Conservation (phyloP, 2,797 vertebrate species). For the Leptatherina wallacei region DNA sequence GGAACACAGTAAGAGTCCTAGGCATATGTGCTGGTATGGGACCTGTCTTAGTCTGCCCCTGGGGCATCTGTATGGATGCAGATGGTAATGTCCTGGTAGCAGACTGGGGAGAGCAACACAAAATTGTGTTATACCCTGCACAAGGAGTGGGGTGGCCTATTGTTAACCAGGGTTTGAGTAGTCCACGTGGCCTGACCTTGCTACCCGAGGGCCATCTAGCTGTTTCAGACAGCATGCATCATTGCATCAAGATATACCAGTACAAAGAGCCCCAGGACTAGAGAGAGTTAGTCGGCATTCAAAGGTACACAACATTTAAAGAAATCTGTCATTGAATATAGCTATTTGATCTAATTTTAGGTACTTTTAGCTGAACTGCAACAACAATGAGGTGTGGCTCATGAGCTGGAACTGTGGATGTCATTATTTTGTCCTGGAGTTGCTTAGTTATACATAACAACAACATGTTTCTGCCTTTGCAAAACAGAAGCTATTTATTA, state of each 20-base stretch:
- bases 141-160: slow-evolving; percentile 75
- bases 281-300: neutral
- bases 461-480: neutral
- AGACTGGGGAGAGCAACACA: slow-evolving; percentile 84
- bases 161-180: slow-evolving; percentile 80
- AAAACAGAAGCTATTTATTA: neutral
- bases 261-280: slow-evolving; percentile 72
- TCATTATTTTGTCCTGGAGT: neutral
- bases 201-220: slow-evolving; percentile 80
- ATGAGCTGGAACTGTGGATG: neutral
- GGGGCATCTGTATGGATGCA: slow-evolving; percentile 85
- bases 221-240: slow-evolving; percentile 88
- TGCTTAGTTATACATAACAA: neutral
- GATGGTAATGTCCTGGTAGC: slow-evolving; percentile 84
- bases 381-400: neutral
- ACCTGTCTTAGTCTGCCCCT: slow-evolving; percentile 81
- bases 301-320: neutral
- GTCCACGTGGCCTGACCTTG: slow-evolving; percentile 83
- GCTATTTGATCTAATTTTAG: no score
- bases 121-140: slow-evolving; percentile 80
- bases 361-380: neutral
- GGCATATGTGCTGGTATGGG: slow-evolving; percentile 82
- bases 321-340: neutral
- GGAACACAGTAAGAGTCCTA: slow-evolving; percentile 82
- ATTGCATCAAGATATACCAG: slow-evolving; percentile 85